Base-by-base conservation (phyloP, 1,140 invertebrate species). In the Paraescarpia echinospica region DNA sequence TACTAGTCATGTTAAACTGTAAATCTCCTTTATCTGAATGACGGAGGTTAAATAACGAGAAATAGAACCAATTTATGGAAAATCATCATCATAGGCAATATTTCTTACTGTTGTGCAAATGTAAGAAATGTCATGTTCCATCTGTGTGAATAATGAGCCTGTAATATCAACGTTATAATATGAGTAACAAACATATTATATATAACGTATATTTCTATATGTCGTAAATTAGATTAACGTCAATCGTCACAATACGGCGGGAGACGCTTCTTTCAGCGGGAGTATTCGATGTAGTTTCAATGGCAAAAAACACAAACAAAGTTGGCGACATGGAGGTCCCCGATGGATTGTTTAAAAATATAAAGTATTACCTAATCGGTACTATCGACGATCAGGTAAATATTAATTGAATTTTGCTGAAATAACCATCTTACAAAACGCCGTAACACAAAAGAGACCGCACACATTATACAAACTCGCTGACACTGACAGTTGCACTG, bases 321-420 rank as follows among this genome's bases (percentile, higher is more conserved):
- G 59, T 77, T 77, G 59, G 59, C 59, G 59, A 77, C 59, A 77
- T 77, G 59, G 34, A 93, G 35, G 92, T 92, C 1, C 91, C 93
- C 35, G 91, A 94, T 88, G 94, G 95, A 89, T 93, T 96, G 9
- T 96, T 96, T 92, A 96, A 96, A 93, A 95, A 95, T 93, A 94
- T 96, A 2, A 96, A 95, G 92, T 96, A 95, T 93, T 96, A 95
- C 92, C 90, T 96, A 0, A 95, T 96, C 89, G 96, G 96, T 89
- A 95, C 95, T 92, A 95, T 96, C 8, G 92, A 94, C 77, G 95
- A 96, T 92, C 59, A 77, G 59, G 59, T 77, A 18, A 77, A 18
- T 77, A 77, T 77, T 77, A 93, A 96, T 93, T 96, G 96, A 93
- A 94, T 93, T 94, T 89, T 88, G 91, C 91, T 18, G 89, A 59